Conservation (phyloP, 2,797 vertebrate species). For the Triplophysa yarkandensis region DNA sequence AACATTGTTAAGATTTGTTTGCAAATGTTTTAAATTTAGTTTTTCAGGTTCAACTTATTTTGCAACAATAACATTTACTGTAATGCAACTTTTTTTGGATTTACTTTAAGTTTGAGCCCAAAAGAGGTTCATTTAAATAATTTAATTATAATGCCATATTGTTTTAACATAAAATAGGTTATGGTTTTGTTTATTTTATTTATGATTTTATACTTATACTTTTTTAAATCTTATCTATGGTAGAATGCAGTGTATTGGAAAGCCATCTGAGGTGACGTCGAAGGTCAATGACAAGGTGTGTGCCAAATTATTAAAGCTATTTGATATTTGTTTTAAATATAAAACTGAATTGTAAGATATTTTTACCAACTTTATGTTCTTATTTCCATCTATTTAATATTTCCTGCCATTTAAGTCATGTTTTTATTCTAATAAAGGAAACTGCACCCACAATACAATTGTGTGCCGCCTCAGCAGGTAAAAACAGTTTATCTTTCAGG, state of each 20-base stretch:
- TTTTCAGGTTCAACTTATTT: neutral
- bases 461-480: constrained; percentile 23
- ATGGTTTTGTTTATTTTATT: neutral
- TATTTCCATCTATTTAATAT: neutral
- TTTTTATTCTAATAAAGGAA: constrained; percentile 12
- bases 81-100: too few relatives aligned
- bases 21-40: neutral
- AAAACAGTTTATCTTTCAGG: neutral
- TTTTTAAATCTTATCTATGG: neutral
- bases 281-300: constrained; percentile 29
- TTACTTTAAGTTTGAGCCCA: too few relatives aligned
- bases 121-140: neutral
- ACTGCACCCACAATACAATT: constrained; percentile 9
- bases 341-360: neutral
- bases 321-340: too few relatives aligned
- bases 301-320: too few relatives aligned
- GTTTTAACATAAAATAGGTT: neutral
- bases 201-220: neutral
- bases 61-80: neutral
- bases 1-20: too few relatives aligned
- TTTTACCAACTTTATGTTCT: neutral
- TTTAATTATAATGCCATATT: neutral
- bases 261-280: constrained; percentile 28
- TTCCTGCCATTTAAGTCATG: neutral
- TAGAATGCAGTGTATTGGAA: constrained; percentile 50